Evolutionary conservation across 2,113 vertebrate species (phyloP), one percentile per base, ranked within the genome.

Genomic region (Channa maculata): DNA sequence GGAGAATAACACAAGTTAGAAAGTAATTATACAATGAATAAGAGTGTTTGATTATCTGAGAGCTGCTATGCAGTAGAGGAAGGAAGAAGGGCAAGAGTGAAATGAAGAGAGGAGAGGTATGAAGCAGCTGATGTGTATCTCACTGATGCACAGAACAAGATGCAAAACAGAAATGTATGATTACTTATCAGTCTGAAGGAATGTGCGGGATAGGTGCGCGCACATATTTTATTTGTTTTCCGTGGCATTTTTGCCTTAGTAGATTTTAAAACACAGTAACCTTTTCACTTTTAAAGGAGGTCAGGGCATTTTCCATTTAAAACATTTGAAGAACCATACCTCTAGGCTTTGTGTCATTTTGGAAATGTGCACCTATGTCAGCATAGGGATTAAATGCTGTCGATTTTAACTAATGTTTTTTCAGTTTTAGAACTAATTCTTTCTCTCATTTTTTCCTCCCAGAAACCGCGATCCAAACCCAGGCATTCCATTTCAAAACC

Each of bases 381-480:
- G 64, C 60, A 53, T 65, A 57, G 49, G 51, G 33, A 13, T 68
- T n/a, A 57, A 48, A 51, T 82, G 14, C 75, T 43, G 34, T 66
- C 45, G 10, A 38, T 41, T 44, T 55, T n/a, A 24, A 24, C 24
- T 24, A 24, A 24, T 24, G 14, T 43, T 37, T 3, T 67, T 59
- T 11, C 3, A 41, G 50, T 86, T 45, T 49, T 68, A 44, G 7
- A 12, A 68, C 52, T 4, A 75, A 67, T 48, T 34, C 8, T 54
- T 71, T 13, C 12, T 77, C 59, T 10, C 8, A 14, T 33, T 38
- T 53, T 41, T 53, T 3, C 1, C 8, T 2, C 13, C 13, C 90
- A 99, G 97, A 98, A 97, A 89, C 92, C 95, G 4, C 95, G 97
- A 88, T 65, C 93, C 46, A 99, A 98, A 80, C 93, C 96, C 6